Evolutionary conservation across 2,113 vertebrate genomes (phyloP).

Genomic region (Orthonyx spaldingii): DNA sequence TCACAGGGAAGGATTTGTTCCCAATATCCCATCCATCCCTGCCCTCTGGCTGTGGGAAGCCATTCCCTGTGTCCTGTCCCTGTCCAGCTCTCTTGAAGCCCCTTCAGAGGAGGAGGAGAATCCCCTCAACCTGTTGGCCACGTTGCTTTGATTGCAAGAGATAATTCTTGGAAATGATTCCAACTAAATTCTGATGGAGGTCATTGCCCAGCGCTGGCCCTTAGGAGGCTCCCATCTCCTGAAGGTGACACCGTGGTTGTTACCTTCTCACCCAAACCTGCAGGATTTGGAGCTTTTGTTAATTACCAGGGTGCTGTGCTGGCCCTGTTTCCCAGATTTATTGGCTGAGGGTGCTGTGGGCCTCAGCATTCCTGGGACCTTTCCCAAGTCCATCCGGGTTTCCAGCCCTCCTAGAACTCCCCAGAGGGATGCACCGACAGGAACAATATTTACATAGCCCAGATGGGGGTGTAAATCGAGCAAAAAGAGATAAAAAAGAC

Average conservation of each 20-base stretch:
- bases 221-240: not conserved
- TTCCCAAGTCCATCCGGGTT: accelerated
- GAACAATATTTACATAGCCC: not conserved
- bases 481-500: not conserved
- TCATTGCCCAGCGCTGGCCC: not conserved
- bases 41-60: not conserved
- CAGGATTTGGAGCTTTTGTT: not conserved
- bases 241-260: not conserved
- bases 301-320: not conserved
- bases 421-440: accelerated
- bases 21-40: accelerated
- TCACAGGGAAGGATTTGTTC: accelerated
- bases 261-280: not conserved
- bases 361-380: not conserved
- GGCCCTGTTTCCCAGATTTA: accelerated
- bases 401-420: not conserved
- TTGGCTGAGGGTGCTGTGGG: not conserved
- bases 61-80: not conserved
- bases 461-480: not conserved
- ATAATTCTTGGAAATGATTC: not conserved
- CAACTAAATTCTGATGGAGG: not conserved
- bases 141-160: not conserved
- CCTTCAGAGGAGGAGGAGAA: not conserved
- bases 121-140: not conserved
- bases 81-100: not conserved